Conservation (phyloP, 2,797 vertebrate genomes). For the Falco rusticolus region DNA sequence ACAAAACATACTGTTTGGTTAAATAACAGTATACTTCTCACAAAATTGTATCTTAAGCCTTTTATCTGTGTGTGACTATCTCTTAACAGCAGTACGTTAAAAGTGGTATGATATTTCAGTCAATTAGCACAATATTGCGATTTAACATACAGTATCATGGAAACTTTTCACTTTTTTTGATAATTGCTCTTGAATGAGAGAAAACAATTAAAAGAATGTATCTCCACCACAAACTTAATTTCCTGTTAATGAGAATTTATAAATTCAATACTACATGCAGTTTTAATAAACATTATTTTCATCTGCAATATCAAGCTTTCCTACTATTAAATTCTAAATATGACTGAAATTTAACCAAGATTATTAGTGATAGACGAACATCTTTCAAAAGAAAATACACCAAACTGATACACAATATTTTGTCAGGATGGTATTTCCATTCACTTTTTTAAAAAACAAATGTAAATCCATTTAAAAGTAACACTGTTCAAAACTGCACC, state of each 20-base stretch:
- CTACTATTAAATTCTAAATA: slow-evolving; percentile 37
- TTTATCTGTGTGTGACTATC: background rate
- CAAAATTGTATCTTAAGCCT: background rate
- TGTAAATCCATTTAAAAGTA: background rate
- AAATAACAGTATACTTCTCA: background rate
- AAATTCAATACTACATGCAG: slow-evolving; percentile 67
- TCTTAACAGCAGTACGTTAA: slow-evolving; percentile 15
- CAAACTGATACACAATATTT: background rate
- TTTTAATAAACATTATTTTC: slow-evolving; percentile 50
- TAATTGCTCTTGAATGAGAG: slow-evolving; percentile 51
- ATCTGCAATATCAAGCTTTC: slow-evolving; percentile 32
- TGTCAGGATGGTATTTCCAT: background rate
- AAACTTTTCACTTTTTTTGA: slow-evolving; percentile 62
- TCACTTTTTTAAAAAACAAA: background rate
- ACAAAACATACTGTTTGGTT: slow-evolving; percentile 6
- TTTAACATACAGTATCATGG: slow-evolving; percentile 12
- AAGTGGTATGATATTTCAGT: slow-evolving; percentile 1
- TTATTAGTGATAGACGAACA: background rate
- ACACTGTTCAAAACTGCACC: background rate
- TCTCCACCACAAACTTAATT: slow-evolving; percentile 61
- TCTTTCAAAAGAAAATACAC: background rate
- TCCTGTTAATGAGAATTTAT: slow-evolving; percentile 67
- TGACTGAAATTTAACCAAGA: background rate
- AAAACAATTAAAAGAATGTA: slow-evolving; percentile 63
- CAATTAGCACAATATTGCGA: slow-evolving; percentile 51